phyloP scores from a whole-genome alignment of 2,888 invertebrate genomes.

The Orchesellides sinensis region DNA sequence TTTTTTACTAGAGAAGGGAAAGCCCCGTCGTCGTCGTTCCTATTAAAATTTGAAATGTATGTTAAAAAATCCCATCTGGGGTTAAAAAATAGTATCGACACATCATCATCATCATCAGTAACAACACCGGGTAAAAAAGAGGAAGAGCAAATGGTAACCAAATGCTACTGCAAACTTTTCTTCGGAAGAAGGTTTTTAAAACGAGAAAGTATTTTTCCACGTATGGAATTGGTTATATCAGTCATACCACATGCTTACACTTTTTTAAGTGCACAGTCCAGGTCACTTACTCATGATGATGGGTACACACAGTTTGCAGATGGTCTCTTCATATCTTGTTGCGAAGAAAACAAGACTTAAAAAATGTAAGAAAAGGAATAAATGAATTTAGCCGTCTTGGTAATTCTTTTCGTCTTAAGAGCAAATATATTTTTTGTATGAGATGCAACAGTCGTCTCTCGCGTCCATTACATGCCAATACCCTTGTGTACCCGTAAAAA shows the following conservation, averaged over 20 bases:
- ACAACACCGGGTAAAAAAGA: too few species aligned
- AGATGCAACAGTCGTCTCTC: constrained; percentile 41
- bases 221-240: constrained; percentile 9
- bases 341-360: too few species aligned
- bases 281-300: constrained; percentile 28
- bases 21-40: too few species aligned
- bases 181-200: constrained; percentile 29
- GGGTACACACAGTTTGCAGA: constrained; percentile 39
- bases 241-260: constrained; percentile 1
- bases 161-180: constrained; percentile 24
- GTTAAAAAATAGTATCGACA: constrained; percentile 38
- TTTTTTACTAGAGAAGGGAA: too few species aligned
- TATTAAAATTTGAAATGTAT: too few species aligned
- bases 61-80: constrained; percentile 49
- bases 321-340: too few species aligned
- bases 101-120: not conserved
- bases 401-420: constrained; percentile 4
- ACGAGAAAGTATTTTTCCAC: constrained; percentile 4
- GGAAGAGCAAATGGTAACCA: constrained; percentile 57
- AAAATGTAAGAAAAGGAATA: too few species aligned
- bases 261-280: constrained; percentile 9
- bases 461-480: constrained; percentile 5
- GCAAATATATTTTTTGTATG: not conserved
- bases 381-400: too few species aligned
- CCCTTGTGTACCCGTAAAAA: not conserved